Conservation (phyloP, 2,113 vertebrate genomes). For the Gymnocephalus cernua region DNA sequence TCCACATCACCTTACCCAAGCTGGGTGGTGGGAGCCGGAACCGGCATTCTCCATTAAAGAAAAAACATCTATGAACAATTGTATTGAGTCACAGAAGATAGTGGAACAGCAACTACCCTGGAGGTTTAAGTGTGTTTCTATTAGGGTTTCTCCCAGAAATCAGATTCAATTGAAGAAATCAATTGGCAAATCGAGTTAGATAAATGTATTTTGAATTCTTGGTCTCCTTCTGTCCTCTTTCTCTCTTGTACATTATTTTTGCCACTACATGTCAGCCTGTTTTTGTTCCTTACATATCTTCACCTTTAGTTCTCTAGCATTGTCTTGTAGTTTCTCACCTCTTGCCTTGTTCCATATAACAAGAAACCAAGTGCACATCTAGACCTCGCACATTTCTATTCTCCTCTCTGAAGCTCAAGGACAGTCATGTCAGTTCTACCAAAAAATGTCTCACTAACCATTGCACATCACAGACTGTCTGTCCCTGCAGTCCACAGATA, state of each 20-base stretch:
- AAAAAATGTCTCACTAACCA: background rate
- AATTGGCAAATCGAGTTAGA: too few species aligned
- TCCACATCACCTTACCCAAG: too few species aligned
- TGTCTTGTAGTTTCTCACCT: background rate
- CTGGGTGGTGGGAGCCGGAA: too few species aligned
- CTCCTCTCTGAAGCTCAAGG: background rate
- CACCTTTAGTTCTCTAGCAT: background rate
- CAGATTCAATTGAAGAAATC: too few species aligned
- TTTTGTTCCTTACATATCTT: slow-evolving; percentile 4
- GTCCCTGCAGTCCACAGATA: background rate
- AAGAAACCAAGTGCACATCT: background rate
- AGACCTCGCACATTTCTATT: background rate
- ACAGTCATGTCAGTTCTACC: background rate
- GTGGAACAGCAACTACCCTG: too few species aligned
- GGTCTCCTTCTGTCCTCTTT: background rate
- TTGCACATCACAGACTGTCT: background rate
- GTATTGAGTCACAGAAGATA: too few species aligned
- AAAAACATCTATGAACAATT: too few species aligned
- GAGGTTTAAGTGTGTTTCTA: too few species aligned
- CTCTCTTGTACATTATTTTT: background rate
- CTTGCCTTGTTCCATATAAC: slow-evolving; percentile 1
- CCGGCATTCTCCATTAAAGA: too few species aligned
- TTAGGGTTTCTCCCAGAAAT: too few species aligned
- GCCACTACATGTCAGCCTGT: background rate
- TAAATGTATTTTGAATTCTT: too few species aligned